These are phyloP conservation scores for Hedychridium roseum DNA, from an alignment of 2,888 invertebrate genomes.

Conservation along the genomic window DNA sequence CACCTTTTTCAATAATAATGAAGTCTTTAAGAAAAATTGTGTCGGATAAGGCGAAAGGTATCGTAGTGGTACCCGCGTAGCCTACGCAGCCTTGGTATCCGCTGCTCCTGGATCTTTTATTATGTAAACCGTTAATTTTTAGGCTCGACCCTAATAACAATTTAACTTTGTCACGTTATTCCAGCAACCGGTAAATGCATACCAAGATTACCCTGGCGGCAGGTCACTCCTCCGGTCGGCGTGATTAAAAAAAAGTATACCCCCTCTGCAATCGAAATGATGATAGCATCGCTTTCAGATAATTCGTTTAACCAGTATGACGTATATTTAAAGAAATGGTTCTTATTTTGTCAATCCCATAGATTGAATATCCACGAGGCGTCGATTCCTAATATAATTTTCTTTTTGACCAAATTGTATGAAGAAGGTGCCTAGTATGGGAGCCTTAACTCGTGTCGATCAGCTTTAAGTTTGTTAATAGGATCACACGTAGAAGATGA, in stretches of 20 bases:
- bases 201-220: slow-evolving; percentile 12
- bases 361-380: too few species aligned
- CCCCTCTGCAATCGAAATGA: slow-evolving; percentile 11
- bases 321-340: slow-evolving; percentile 20
- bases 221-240: slow-evolving; percentile 10
- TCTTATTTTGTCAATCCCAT: slow-evolving; percentile 10
- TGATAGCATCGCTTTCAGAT: slow-evolving; percentile 10
- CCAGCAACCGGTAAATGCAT: not conserved
- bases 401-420: too few species aligned
- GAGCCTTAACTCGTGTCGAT: slow-evolving; percentile 8
- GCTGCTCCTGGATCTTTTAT: slow-evolving; percentile 3
- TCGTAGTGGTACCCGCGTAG: slow-evolving; percentile 18
- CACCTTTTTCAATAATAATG: slow-evolving; percentile 16
- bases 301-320: slow-evolving; percentile 19
- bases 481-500: slow-evolving; percentile 15
- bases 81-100: slow-evolving; percentile 24
- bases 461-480: slow-evolving; percentile 10
- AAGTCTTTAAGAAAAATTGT: slow-evolving; percentile 15
- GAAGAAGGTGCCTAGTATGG: not conserved
- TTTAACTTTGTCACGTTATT: slow-evolving; percentile 1
- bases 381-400: too few species aligned
- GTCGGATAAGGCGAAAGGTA: slow-evolving; percentile 12
- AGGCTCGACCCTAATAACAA: slow-evolving; percentile 1
- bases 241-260: slow-evolving; percentile 7
- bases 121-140: not conserved